A percentile compares a stretch with the other conserved stretches of the same genome.
These are phyloP conservation scores for Cerastoderma edule DNA, from an alignment of 2,888 invertebrate species.

Conservation along the genomic window DNA sequence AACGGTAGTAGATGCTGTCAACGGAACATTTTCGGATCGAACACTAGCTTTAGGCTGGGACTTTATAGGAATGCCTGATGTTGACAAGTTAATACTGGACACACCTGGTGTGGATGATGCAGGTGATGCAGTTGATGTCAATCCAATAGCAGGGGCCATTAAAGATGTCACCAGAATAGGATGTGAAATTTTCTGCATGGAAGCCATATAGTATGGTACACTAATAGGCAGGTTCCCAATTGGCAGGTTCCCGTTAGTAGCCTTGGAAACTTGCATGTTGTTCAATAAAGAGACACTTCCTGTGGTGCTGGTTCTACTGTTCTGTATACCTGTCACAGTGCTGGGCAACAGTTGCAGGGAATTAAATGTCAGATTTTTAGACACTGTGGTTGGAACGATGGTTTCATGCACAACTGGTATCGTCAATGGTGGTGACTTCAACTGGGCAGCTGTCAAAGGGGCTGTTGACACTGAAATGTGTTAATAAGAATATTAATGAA, in stretches of 20 bases:
- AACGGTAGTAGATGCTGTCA: slow-evolving; percentile 21
- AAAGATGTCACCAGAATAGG: slow-evolving; percentile 63
- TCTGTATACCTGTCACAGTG: background rate
- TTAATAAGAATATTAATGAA: background rate
- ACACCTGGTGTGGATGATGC: slow-evolving; percentile 16
- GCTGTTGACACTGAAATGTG: slow-evolving; percentile 35
- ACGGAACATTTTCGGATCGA: slow-evolving; percentile 25
- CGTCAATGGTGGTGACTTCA: slow-evolving; percentile 47
- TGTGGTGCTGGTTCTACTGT: slow-evolving; percentile 18
- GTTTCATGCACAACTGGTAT: slow-evolving; percentile 24
- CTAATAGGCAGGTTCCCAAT: slow-evolving; percentile 32
- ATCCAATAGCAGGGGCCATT: slow-evolving; percentile 50
- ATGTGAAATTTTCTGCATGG: slow-evolving; percentile 59
- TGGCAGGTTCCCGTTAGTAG: no score
- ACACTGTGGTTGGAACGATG: background rate
- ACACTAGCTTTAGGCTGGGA: slow-evolving; percentile 10
- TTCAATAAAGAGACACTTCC: slow-evolving; percentile 6
- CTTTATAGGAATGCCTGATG: slow-evolving; percentile 36
- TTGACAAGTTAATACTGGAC: background rate
- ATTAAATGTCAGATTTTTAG: background rate
- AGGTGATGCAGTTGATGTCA: slow-evolving; percentile 35
- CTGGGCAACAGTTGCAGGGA: slow-evolving; percentile 7
- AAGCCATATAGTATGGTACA: slow-evolving; percentile 53
- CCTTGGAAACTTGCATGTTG: background rate
- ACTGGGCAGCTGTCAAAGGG: slow-evolving; percentile 53